phyloP scores from a whole-genome alignment of 53 echinoderm and acorn worm species.

The Luidia sarsii region DNA sequence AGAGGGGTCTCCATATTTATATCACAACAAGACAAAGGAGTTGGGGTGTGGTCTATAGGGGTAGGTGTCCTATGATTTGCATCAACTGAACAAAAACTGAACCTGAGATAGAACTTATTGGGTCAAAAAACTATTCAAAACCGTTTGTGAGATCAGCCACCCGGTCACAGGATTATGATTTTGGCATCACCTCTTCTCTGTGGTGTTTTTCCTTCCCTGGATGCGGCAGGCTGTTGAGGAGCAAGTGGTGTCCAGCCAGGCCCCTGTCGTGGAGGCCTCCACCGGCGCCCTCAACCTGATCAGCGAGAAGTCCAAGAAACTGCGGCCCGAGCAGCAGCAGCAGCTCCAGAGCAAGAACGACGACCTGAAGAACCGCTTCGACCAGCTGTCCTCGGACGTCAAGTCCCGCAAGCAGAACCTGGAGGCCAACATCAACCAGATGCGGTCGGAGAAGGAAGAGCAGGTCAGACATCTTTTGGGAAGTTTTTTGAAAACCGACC shows the following conservation, averaged over 20 bases:
- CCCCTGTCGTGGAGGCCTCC: conserved; percentile 84
- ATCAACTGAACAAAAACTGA: no score
- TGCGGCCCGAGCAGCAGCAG: conserved; percentile 93
- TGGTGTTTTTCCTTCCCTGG: no score
- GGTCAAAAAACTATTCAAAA: no score
- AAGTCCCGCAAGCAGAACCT: conserved; percentile 75
- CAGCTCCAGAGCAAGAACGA: conserved; percentile 77
- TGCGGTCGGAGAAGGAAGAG: conserved; percentile 74
- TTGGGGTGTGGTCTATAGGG: no score
- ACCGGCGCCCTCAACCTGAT: conserved; percentile 89
- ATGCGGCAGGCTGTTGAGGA: conserved; percentile 86
- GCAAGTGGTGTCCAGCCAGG: conserved; percentile 69
- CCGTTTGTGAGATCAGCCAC: no score
- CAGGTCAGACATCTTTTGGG: conserved; percentile 78
- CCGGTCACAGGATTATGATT: no score
- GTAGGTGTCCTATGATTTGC: no score
- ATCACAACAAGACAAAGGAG: no score
- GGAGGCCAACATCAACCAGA: conserved; percentile 75
- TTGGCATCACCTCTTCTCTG: no score
- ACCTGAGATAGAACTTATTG: no score
- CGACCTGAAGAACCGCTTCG: conserved; percentile 85
- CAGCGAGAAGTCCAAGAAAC: conserved; percentile 86
- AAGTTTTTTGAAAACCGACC: no score
- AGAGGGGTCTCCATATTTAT: no score
- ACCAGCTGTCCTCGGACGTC: conserved; percentile 67